A percentile compares a stretch with the other conserved stretches of the same genome.
Evolutionary conservation across 2,888 invertebrate species (phyloP).

Genomic region (Drosophila neonasuta): DNA sequence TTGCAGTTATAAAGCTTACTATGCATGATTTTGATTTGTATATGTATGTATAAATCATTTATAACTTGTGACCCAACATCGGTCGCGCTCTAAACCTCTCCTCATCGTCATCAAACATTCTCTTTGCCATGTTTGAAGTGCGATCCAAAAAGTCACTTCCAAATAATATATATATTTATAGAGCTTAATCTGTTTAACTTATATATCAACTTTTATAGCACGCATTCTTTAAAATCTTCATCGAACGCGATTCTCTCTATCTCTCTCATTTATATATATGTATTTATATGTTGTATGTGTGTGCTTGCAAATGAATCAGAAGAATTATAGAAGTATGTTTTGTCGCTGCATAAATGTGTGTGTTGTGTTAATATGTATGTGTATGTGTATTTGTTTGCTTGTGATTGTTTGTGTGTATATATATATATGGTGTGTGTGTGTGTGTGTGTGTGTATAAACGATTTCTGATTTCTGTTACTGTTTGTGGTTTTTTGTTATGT

Average conservation of each 20-base stretch:
- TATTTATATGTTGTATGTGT: conserved; percentile 44
- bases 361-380: conserved; percentile 32
- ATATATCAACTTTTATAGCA: conserved; percentile 70
- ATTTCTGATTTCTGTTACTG: conserved; percentile 58
- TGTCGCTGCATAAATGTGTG: conserved; percentile 48
- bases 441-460: conserved; percentile 43
- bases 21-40: conserved; percentile 27
- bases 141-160: conserved; percentile 28
- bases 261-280: conserved; percentile 26
- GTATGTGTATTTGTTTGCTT: conserved; percentile 33
- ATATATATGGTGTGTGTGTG: conserved; percentile 25
- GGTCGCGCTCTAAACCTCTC: conserved; percentile 65
- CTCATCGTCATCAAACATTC: conserved; percentile 45
- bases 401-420: conserved; percentile 1
- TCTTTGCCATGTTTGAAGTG: conserved; percentile 31
- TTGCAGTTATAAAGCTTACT: conserved; percentile 27
- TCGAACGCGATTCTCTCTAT: conserved; percentile 55
- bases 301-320: conserved; percentile 68
- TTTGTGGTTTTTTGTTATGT: conserved; percentile 61
- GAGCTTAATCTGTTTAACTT: conserved; percentile 67
- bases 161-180: conserved; percentile 50
- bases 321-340: conserved; percentile 53
- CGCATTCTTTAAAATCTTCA: conserved; percentile 56
- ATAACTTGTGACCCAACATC: conserved; percentile 53
- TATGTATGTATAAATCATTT: conserved; percentile 33